Evolutionary conservation across 2,113 vertebrate species (phyloP).

Genomic region (Hepsetus odoe): DNA sequence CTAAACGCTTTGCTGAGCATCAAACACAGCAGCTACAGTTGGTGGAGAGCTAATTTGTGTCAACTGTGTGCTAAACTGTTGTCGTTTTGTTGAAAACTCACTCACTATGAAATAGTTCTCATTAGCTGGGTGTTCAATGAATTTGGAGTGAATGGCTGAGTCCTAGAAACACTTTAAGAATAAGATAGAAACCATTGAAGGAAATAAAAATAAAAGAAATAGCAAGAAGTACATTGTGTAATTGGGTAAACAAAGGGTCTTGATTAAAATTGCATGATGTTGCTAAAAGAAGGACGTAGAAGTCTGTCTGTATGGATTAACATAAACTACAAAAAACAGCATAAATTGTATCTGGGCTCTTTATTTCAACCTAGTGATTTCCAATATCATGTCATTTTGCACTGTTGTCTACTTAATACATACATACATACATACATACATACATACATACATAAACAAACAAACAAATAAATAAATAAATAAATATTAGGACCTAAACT

Average conservation of each 20-base stretch:
- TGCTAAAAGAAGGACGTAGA: neutral
- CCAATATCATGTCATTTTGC: no score
- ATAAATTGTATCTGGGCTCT: no score
- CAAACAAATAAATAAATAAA: no score
- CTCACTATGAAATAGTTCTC: neutral
- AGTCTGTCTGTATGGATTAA: neutral
- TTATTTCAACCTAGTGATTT: no score
- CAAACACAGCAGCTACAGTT: neutral
- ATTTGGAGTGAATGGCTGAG: neutral
- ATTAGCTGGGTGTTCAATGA: neutral
- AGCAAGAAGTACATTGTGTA: no score
- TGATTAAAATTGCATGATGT: no score
- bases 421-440: no score
- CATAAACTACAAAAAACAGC: no score
- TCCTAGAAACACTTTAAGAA: neutral
- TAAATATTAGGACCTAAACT: no score
- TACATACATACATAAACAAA: no score
- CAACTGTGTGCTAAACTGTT: neutral
- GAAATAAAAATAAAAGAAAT: neutral
- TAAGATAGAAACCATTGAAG: neutral
- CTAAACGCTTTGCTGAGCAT: slow-evolving; percentile 1
- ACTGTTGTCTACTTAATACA: no score
- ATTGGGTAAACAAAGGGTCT: no score
- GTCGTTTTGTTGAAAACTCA: neutral
- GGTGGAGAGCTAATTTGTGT: slow-evolving; percentile 16